Conservation (phyloP, 1,140 invertebrate genomes). For the Zaprionus africanus region DNA sequence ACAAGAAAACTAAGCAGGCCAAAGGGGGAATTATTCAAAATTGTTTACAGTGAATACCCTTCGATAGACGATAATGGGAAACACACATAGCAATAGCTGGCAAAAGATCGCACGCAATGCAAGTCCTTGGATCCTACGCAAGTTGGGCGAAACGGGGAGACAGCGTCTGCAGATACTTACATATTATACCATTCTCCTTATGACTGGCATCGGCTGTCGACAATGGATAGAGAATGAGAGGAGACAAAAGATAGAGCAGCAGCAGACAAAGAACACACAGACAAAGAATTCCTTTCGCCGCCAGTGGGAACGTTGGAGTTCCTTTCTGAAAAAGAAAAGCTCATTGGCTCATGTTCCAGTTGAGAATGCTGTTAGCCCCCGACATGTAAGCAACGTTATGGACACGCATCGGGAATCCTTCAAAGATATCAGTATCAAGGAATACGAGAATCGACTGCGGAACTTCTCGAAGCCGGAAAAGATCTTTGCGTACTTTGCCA, state of each 20-base stretch:
- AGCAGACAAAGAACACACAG: neutral
- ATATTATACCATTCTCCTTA: neutral
- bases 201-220: neutral
- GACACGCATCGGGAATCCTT: slow-evolving; percentile 38
- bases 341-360: no score
- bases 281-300: neutral
- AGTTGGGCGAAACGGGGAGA: neutral
- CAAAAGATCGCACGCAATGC: neutral
- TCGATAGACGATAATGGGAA: neutral
- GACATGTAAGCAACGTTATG: neutral
- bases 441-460: slow-evolving; percentile 62
- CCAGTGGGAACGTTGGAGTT: neutral
- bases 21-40: neutral
- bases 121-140: neutral
- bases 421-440: slow-evolving; percentile 43
- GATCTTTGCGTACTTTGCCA: slow-evolving; percentile 63
- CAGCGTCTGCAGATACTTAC: neutral
- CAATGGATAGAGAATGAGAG: neutral
- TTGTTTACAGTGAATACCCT: neutral
- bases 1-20: slow-evolving; percentile 16
- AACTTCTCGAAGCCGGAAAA: slow-evolving; percentile 39
- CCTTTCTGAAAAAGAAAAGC: neutral
- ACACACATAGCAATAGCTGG: neutral
- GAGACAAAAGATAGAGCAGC: neutral
- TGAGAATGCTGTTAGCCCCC: neutral